Evolutionary conservation across 2,888 invertebrate species (phyloP), one percentile per base, ranked within the genome.

Genomic region (Dilophus febrilis): DNA sequence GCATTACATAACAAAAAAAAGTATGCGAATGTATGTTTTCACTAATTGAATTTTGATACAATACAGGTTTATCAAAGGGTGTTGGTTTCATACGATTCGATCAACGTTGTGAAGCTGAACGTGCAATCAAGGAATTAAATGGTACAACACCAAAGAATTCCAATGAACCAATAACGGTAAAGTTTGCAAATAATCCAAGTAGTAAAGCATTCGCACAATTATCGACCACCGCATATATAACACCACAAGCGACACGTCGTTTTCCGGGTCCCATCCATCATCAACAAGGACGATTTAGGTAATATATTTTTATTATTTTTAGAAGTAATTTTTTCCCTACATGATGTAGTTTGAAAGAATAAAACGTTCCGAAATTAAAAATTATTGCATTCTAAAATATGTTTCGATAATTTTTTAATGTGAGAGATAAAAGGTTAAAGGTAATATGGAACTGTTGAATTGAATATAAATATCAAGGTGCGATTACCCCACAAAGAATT

Each of bases 11-110:
- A n/a, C n/a, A n/a, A n/a, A n/a, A n/a, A n/a, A n/a, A n/a, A n/a
- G 22, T 8, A 22, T 8, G 22, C 22, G 22, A 4, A 22, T 22
- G 22, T 22, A 22, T 8, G 22, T 6, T n/a, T n/a, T n/a, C 14
- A 10, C 11, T 31, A 13, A 14, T 31, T 31, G 31, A 13, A 13
- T 14, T 31, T 31, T n/a, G n/a, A n/a, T n/a, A 14, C 17, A 16
- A 16, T 8, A 17, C 70, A 78, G 92, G 92, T 53, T 69, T 88
- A 56, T 90, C 88, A 46, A 91, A 91, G 64, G 91, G 91, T 49
- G 91, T 91, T 48, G 91, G 91, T 43, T 91, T 91, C 64, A 90
- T 91, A 55, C 77, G 91, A 48, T 91, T 90, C 64, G 91, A 91
- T 66, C 87, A 88, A 64, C 77, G 88, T 47, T 73, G 77, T 50